A percentile compares a stretch with the other conserved stretches of the same genome.
Conservation (phyloP, 1,140 invertebrate species). For the Atta colombica region DNA sequence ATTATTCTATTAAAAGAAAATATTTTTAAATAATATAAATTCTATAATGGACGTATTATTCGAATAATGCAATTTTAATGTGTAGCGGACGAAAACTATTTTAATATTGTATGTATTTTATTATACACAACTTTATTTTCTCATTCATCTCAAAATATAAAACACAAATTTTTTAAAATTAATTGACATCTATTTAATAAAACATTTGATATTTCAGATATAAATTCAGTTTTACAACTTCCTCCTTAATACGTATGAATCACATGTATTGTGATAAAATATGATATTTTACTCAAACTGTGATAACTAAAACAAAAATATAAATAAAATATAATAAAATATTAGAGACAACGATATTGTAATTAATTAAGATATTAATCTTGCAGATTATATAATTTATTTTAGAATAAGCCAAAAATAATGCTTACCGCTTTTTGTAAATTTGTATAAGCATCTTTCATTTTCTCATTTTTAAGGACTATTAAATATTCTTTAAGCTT, state of each 20-base stretch:
- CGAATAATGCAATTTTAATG: not conserved
- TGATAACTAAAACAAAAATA: slow-evolving; percentile 31
- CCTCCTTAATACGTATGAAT: not conserved
- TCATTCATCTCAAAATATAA: not conserved
- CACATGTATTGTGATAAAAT: slow-evolving; percentile 28
- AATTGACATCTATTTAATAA: not conserved
- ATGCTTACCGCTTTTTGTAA: slow-evolving; percentile 57
- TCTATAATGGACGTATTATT: not conserved
- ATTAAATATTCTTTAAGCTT: slow-evolving; percentile 39
- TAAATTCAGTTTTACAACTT: slow-evolving; percentile 21
- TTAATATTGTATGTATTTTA: slow-evolving; percentile 1
- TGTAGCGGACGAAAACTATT: not conserved
- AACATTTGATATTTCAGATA: not conserved
- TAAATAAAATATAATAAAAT: not conserved
- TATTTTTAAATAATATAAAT: slow-evolving; percentile 7
- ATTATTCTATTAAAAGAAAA: slow-evolving; percentile 9
- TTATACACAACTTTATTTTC: not conserved
- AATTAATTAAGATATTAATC: slow-evolving; percentile 19
- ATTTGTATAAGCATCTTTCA: not conserved
- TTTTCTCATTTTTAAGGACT: not conserved
- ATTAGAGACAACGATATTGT: not conserved
- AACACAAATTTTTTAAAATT: not conserved
- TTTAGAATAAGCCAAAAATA: not conserved
- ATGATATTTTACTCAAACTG: slow-evolving; percentile 32
- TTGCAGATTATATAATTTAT: not conserved